These are phyloP conservation scores for Periplaneta americana DNA, from an alignment of 1,140 invertebrate species.

Conservation along the genomic window DNA sequence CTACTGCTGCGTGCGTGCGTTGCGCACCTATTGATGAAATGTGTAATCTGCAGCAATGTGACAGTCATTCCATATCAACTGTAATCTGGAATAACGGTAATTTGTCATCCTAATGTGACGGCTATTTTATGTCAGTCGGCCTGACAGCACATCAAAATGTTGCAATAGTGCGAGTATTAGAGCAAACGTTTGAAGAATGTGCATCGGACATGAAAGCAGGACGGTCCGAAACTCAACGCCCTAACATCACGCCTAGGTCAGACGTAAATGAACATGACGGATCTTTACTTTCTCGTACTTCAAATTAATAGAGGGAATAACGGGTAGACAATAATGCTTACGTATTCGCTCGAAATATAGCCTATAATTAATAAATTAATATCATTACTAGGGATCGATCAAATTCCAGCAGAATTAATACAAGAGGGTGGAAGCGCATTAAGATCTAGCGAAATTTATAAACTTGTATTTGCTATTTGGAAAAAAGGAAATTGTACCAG, in stretches of 20 bases:
- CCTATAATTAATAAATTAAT: too few species aligned
- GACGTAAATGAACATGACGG: too few species aligned
- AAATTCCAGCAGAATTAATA: too few species aligned
- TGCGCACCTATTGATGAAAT: background rate
- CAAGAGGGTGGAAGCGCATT: too few species aligned
- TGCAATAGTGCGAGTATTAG: background rate
- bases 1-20: background rate
- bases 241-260: background rate
- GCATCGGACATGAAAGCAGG: background rate
- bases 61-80: background rate
- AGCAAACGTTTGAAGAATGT: background rate
- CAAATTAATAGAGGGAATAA: too few species aligned
- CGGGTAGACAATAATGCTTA: too few species aligned
- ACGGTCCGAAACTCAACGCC: background rate
- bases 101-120: background rate
- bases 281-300: too few species aligned
- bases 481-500: too few species aligned
- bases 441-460: too few species aligned
- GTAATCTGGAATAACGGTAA: background rate
- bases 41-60: background rate
- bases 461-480: too few species aligned
- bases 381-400: too few species aligned
- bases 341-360: too few species aligned
- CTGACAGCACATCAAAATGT: background rate
- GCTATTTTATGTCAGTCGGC: background rate